Conservation (phyloP, 2,888 invertebrate species). For the Pseudococcus viburni region DNA sequence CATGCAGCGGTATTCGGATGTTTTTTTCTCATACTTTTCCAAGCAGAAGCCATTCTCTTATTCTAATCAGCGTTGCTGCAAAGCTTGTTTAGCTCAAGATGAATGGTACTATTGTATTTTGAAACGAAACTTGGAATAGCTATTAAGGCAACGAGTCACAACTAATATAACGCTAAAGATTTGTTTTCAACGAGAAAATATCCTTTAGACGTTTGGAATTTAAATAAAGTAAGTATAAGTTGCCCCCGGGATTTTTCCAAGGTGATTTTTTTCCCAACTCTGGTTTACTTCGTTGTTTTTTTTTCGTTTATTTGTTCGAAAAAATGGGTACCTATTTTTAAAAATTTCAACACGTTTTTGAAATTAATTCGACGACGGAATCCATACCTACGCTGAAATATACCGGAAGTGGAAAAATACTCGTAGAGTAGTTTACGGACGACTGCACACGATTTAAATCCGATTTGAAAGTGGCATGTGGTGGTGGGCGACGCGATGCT, state of each 20-base stretch:
- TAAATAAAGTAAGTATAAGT: neutral
- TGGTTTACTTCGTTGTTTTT: neutral
- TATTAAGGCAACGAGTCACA: neutral
- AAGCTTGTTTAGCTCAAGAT: neutral
- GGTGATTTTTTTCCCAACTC: neutral
- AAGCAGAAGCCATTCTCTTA: neutral
- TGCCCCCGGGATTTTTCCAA: too few relatives aligned
- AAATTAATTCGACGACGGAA: neutral
- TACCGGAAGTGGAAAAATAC: neutral
- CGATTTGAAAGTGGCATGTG: neutral
- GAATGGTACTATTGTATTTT: neutral
- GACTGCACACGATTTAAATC: neutral
- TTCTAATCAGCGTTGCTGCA: neutral
- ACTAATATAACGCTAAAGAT: constrained; percentile 41
- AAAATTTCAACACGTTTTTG: neutral
- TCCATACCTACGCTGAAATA: neutral
- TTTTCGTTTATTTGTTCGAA: neutral
- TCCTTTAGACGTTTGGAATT: neutral
- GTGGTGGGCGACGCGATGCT: neutral
- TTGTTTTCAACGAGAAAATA: constrained; percentile 33
- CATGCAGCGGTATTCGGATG: neutral
- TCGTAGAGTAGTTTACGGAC: neutral
- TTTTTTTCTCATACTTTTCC: too few relatives aligned
- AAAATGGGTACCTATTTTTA: neutral
- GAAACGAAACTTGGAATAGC: neutral